Evolutionary conservation across 2,797 vertebrate genomes (phyloP), one percentile per base, ranked within the genome.

Genomic region (Chelonia mydas): DNA sequence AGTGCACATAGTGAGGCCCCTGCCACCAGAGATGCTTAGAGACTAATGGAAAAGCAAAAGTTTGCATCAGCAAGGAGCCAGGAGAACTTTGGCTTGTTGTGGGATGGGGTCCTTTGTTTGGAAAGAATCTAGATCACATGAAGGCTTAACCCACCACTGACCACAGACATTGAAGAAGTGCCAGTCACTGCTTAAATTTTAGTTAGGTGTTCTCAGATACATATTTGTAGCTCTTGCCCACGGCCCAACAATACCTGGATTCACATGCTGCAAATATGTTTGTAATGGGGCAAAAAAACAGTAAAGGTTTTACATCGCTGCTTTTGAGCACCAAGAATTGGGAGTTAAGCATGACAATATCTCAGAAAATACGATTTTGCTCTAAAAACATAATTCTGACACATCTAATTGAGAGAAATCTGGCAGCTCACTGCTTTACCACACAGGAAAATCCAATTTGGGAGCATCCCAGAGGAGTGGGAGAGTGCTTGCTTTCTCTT

Each of bases 11-110:
- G 31, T 31, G 28, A 1, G 31, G 31, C 31, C 28, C 28, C 13
- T 61, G 28, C 31, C 59, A 61, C 12, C 31, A 25, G 15, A 27
- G 78, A 33, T 31, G 12, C 74, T 57, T 27, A 2, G 6, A 31
- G 82, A 80, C 49, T 1, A 85, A 21, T 2, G n/a, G 59, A 45
- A 13, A n/a, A 76, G 81, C 1, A 27, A 6, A 41, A 76, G 41
- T 8, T 28, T 51, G 41, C 92, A 59, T 19, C n/a, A 47, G 15
- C 51, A 77, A 84, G 1, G 21, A 92, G 37, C 41, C 33, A 72
- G 23, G 86, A 83, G 0, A 2, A 28, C 7, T 49, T 53, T 1
- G 50, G 2, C 7, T 21, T 2, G 3, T 79, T 76, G 3, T 0
- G 5, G 45, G 27, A 65, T 76, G 45, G 25, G 2, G 0, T 2